Base-by-base conservation (phyloP, 1,140 invertebrate genomes). In the Zaprionus gabonicus region DNA sequence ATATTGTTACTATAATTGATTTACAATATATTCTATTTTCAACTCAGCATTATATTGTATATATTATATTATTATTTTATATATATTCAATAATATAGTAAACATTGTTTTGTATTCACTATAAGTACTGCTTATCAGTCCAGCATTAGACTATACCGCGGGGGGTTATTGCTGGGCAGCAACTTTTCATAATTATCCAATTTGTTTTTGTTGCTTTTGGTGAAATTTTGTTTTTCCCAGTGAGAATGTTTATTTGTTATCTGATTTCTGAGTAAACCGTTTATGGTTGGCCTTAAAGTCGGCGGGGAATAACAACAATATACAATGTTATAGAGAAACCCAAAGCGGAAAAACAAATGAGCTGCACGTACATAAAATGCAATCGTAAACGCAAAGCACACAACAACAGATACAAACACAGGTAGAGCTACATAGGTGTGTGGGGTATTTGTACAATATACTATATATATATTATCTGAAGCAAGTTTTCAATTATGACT, bases 331-430 rank as follows among this genome's bases (percentile, higher is more conserved):
- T 58, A 17, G 62, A 51, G 46, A 36, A 36, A 53, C 28, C 53
- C 23, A 66, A 55, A 70, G 67, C 67, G 25, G 41, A 59, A 72
- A 28, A 66, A 72, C 64, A 71, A 80, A 71, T 68, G 65, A 81
- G 53, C 53, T 71, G 46, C 67, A 76, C 72, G 70, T 71, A 76
- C 66, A 66, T 66, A 58, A 71, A 67, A 65, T 66, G 41, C 51
- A 36, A 51, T 53, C 13, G 46, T 34, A 56, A 66, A 65, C 63
- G 23, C 20, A 66, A 41, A 41, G n/a, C n/a, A 28, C n/a, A 31
- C 28, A 64, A 64, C 34, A 20, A 64, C 34, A 20, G 27, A 44
- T 49, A 76, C 56, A 46, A 71, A 58, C 36, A 28, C 25, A 63
- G 44, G 38, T 44, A 46, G 25, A 15, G 4, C 38, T 1, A n/a